Evolutionary conservation across 1,140 invertebrate species (phyloP).

Genomic region (Hyles vespertilio): DNA sequence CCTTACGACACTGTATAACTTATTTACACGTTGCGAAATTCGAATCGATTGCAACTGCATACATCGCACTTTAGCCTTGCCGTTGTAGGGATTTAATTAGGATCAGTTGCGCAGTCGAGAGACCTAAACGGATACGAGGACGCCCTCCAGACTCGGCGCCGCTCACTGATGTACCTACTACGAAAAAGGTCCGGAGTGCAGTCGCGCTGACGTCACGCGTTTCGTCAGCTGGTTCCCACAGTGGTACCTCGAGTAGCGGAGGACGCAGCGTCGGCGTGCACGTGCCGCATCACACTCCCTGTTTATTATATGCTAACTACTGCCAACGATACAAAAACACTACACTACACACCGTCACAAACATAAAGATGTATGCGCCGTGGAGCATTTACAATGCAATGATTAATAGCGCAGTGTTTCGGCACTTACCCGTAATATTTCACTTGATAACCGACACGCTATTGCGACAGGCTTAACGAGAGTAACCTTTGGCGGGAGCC

Average conservation of each 20-base stretch:
- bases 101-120: conserved; percentile 64
- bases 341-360: too few species aligned
- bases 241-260: conserved; percentile 28
- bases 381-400: neutral
- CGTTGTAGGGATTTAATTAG: conserved; percentile 72
- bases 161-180: conserved; percentile 59
- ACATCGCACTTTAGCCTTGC: conserved; percentile 71
- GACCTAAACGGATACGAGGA: conserved; percentile 70
- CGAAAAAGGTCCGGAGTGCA: conserved; percentile 51
- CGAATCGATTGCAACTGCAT: conserved; percentile 73
- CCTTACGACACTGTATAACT: conserved; percentile 70
- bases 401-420: conserved; percentile 11
- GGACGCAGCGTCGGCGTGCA: conserved; percentile 18
- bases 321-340: too few species aligned
- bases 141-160: conserved; percentile 47
- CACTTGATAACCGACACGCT: conserved; percentile 30
- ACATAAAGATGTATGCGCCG: neutral
- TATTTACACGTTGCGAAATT: conserved; percentile 73
- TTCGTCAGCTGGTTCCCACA: conserved; percentile 44
- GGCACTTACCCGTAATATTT: conserved; percentile 28
- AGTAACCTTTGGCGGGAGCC: conserved; percentile 64
- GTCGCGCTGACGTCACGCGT: conserved; percentile 34
- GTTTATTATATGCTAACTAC: too few species aligned
- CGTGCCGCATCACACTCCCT: conserved; percentile 11
- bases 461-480: conserved; percentile 66